A percentile compares a stretch with the other conserved stretches of the same genome.
Evolutionary conservation across 2,797 vertebrate species (phyloP).

Genomic region (Dermochelys coriacea): DNA sequence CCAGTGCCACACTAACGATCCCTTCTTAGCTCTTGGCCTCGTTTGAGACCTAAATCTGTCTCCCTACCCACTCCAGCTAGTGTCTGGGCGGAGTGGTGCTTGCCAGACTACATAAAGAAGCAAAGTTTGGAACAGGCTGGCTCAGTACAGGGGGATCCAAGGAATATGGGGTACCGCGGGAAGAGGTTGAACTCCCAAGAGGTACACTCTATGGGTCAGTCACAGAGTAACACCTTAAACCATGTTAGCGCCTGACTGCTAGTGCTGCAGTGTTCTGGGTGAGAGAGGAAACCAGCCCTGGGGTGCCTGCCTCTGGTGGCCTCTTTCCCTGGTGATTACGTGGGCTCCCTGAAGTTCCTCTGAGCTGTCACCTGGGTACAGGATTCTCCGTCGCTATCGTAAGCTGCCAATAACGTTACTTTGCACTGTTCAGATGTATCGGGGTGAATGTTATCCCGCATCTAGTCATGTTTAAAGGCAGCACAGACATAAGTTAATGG

Average conservation of each 20-base stretch:
- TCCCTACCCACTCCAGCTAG: no score
- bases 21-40: background rate
- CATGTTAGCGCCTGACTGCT: background rate
- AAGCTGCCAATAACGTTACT: accelerated
- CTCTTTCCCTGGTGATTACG: background rate
- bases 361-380: background rate
- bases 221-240: background rate
- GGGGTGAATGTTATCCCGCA: background rate
- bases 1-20: no score
- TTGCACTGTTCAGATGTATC: background rate
- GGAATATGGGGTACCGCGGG: background rate
- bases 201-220: no score
- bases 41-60: background rate
- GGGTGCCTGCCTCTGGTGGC: accelerated
- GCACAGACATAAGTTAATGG: background rate
- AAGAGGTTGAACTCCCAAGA: no score
- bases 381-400: no score
- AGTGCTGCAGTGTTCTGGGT: background rate
- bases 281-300: background rate
- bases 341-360: accelerated
- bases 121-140: background rate
- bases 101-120: background rate
- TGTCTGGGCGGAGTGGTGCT: background rate
- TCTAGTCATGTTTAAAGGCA: background rate
- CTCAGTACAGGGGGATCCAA: background rate